Percentiles rank a stretch among this genome's conserved stretches.
Evolutionary conservation across 2,888 invertebrate genomes (phyloP).

Genomic region (Chesias legatella): DNA sequence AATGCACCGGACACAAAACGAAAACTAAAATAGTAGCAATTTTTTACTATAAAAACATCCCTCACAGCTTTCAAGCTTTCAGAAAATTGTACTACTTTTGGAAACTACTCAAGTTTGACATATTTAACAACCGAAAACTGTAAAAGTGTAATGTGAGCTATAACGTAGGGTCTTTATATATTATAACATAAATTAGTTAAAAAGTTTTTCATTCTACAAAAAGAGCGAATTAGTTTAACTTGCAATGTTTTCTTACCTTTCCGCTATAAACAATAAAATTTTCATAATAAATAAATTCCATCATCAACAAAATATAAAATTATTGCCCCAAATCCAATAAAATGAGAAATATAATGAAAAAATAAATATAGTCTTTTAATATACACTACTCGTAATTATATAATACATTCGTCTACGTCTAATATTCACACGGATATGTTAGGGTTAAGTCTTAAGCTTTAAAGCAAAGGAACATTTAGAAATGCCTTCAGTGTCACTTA

Average conservation of each 20-base stretch:
- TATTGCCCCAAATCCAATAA: conserved; percentile 61
- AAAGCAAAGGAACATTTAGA: conserved; percentile 62
- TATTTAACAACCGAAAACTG: too few species aligned
- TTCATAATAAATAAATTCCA: conserved; percentile 57
- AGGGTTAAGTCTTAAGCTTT: conserved; percentile 71
- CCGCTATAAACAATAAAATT: conserved; percentile 48
- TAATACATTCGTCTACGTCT: conserved; percentile 65
- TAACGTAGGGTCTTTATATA: too few species aligned
- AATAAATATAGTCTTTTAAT: conserved; percentile 57
- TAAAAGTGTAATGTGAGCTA: too few species aligned
- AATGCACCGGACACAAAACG: too few species aligned
- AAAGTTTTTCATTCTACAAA: conserved; percentile 12
- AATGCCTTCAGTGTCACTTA: conserved; percentile 50
- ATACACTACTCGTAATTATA: conserved; percentile 67
- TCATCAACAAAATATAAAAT: conserved; percentile 60
- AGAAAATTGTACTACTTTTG: too few species aligned
- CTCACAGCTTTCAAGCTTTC: too few species aligned
- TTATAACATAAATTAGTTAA: too few species aligned
- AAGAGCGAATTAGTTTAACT: conserved; percentile 11
- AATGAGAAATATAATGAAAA: conserved; percentile 32
- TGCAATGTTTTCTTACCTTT: conserved; percentile 25
- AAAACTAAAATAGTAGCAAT: too few species aligned
- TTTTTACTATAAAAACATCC: too few species aligned
- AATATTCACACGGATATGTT: conserved; percentile 78
- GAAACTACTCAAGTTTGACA: too few species aligned